phyloP scores from a whole-genome alignment of 2,888 invertebrate genomes.

The Helleia helle region DNA sequence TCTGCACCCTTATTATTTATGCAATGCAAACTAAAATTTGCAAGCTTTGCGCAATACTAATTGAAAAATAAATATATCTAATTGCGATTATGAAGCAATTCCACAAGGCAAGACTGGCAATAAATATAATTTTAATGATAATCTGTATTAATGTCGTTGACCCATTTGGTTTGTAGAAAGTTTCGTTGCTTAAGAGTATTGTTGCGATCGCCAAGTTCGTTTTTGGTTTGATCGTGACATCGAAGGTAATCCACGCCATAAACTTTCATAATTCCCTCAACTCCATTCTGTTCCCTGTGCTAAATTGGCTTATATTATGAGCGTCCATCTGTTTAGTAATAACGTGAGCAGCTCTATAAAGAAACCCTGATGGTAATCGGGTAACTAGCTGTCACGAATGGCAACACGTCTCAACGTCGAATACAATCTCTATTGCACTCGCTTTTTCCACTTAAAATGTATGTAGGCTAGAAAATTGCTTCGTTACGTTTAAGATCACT shows the following conservation, averaged over 20 bases:
- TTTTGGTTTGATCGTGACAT: conserved; percentile 37
- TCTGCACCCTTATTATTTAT: too few relatives aligned
- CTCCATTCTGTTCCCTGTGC: conserved; percentile 27
- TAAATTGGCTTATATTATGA: conserved; percentile 51
- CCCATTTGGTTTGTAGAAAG: conserved; percentile 19
- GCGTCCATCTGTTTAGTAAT: conserved; percentile 41
- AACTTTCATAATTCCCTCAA: conserved; percentile 30
- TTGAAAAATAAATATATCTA: too few relatives aligned
- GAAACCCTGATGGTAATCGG: conserved; percentile 54
- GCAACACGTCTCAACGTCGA: conserved; percentile 33
- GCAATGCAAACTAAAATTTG: too few relatives aligned
- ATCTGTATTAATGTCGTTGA: conserved; percentile 9
- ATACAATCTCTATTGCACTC: conserved; percentile 32
- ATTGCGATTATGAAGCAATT: conserved; percentile 1
- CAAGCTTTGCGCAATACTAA: too few relatives aligned
- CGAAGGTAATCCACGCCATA: conserved; percentile 41
- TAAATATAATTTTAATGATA: conserved; percentile 9
- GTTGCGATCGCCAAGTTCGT: conserved; percentile 28
- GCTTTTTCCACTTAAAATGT: conserved; percentile 31
- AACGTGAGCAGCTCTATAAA: conserved; percentile 54
- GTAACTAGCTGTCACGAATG: conserved; percentile 51
- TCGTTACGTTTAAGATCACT: not conserved
- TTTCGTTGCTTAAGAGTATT: conserved; percentile 17
- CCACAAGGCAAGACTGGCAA: conserved; percentile 1
- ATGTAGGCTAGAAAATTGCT: conserved; percentile 22